Evolutionary conservation across 2,797 vertebrate genomes (phyloP).

Genomic region (Staurois parvus): DNA sequence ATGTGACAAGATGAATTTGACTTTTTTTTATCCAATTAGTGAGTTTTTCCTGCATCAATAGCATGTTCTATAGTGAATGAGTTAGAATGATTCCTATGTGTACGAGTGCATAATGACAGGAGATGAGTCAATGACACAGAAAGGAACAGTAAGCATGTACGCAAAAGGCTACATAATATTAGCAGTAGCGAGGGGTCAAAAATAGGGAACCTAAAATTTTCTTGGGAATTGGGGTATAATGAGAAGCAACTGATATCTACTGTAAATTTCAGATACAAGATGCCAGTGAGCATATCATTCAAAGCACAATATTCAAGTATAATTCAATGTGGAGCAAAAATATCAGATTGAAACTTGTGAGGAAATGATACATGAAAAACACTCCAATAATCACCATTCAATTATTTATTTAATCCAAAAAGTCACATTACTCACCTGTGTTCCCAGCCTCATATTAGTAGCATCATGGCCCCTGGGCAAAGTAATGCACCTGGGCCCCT

Average conservation of each 20-base stretch:
- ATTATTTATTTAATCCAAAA: too few species aligned
- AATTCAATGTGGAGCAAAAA: too few species aligned
- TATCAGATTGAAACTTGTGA: too few species aligned
- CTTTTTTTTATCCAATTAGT: constrained; percentile 11
- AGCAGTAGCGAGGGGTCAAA: not conserved
- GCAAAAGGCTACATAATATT: not conserved
- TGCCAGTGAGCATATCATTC: too few species aligned
- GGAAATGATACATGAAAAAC: too few species aligned
- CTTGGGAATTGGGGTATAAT: not conserved
- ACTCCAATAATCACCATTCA: too few species aligned
- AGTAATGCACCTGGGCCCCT: too few species aligned
- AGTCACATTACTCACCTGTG: too few species aligned
- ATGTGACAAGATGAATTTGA: constrained; percentile 23
- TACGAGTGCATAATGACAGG: constrained; percentile 1
- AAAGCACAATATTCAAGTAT: too few species aligned
- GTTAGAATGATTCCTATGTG: not conserved
- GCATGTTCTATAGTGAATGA: not conserved
- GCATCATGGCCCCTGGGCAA: too few species aligned
- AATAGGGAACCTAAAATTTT: not conserved
- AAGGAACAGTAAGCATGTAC: not conserved
- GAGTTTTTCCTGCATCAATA: constrained; percentile 22
- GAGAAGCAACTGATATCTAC: not conserved
- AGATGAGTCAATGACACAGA: not conserved
- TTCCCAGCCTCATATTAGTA: too few species aligned
- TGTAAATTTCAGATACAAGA: too few species aligned